Base-by-base conservation (phyloP, 2,113 vertebrate species). In the Macrotus californicus region DNA sequence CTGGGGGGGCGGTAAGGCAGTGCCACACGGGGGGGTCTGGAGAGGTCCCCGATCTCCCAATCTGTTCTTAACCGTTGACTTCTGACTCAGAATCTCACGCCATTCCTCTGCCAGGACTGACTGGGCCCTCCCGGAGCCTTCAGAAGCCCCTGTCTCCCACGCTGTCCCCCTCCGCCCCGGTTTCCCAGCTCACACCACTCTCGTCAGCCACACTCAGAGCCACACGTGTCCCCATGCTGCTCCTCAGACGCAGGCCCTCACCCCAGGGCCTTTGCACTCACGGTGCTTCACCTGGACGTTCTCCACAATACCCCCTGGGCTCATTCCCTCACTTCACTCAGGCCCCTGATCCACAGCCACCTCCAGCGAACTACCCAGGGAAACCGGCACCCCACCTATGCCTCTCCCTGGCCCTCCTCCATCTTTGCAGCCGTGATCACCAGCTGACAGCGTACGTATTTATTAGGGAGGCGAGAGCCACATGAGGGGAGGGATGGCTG, bases 371-470 rank as follows among this genome's bases (percentile, higher is more conserved):
- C 19, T 41, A 24, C 1, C 6, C 12, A 29, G 13, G 18, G 59
- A 41, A 22, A 69, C 39, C 61, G 50, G 12, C 97, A 98, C 93
- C 97, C 34, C 96, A 97, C 82, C 96, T 97, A 15, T 92, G 39
- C 96, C 83, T 96, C 94, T 79, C 95, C 96, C 97, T 91, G 96
- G 96, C 95, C 97, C 92, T 89, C 96, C 54, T 22, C 29, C 26
- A 2, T 31, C 64, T 13, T 0, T 43, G 90, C 86, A 18, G 96
- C 87, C 95, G 95, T 96, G 92, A 96, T 96, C 95, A 96, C 15
- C 24, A 6, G 6, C 54, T 92, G 90, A 34, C 24, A 52, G 3
- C 3, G 11, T 19, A 29, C 31, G 14, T 14, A 2, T 41, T 26
- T 16, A 18, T 24, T 39, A 29, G 19, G 39, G 16, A 34, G 50